Base-by-base conservation (phyloP, 1,140 invertebrate genomes). In the Drosophila tani region DNA sequence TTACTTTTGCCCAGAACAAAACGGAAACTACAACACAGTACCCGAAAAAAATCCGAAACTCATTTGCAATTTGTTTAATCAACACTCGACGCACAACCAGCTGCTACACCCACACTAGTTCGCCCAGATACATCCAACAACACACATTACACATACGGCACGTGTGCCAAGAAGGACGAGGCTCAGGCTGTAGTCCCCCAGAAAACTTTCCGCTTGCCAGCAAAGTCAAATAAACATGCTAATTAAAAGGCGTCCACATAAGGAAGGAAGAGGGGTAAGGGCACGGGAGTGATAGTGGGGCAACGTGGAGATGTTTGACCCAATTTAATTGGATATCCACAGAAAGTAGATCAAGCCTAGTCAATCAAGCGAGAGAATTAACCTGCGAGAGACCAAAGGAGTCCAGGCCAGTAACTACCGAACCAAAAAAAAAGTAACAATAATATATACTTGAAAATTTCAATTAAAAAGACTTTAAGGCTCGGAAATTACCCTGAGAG, bases 61-160 rank as follows among this genome's bases (percentile, higher is more conserved):
- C 82, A 90, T 90, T 91, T 90, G 85, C 82, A 90, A 90, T 90
- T 90, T 90, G 81, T 90, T 90, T 90, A 90, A 90, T 90, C 86
- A 90, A 90, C 85, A 90, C 81, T 90, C 84, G 55, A 65, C 78
- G 59, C 75, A 69, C 67, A 82, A 67, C 68, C 75, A 79, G 63
- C 80, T 79, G 63, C 40, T 38, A 60, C 60, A 73, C 40, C 63
- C 56, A 68, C 21, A 64, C 49, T 51, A 15, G 24, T 47, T 35
- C 27, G 57, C 35, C 50, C 27, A 45, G 7, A 57, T 21, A 51
- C 40, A 49, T 15, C 46, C 29, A 69, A 35, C 32, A 41, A 35
- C 51, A 58, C 35, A 71, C 49, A 83, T 86, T 84, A 73, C 81
- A 81, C 78, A 90, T 84, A 90, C 85, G 84, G 29, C 78, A 59